These are phyloP conservation scores for Caenorhabditis sp. DNA, from an alignment of 2,888 invertebrate species.

Conservation along the genomic window DNA sequence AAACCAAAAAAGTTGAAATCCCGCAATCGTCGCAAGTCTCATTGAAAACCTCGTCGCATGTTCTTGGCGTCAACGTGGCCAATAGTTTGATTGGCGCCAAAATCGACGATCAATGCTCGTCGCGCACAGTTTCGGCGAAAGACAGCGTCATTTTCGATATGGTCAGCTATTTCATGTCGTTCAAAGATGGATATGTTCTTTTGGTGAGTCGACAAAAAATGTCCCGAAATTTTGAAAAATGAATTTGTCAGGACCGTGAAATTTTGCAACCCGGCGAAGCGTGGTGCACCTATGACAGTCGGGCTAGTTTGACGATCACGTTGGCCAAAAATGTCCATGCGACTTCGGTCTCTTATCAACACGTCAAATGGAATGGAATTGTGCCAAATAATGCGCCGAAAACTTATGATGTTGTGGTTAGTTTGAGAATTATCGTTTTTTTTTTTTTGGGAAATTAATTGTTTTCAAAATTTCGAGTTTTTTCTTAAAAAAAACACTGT, in stretches of 20 bases:
- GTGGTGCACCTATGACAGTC: slow-evolving; percentile 18
- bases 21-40: neutral
- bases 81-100: slow-evolving; percentile 36
- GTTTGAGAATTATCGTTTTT: too few relatives aligned
- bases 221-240: neutral
- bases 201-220: slow-evolving; percentile 7
- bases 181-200: slow-evolving; percentile 30
- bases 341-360: slow-evolving; percentile 21
- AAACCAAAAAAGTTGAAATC: neutral
- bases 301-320: slow-evolving; percentile 1
- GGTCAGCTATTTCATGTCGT: slow-evolving; percentile 27
- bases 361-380: slow-evolving; percentile 21
- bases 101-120: slow-evolving; percentile 29
- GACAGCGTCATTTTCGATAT: slow-evolving; percentile 27
- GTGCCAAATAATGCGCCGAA: slow-evolving; percentile 23
- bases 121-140: slow-evolving; percentile 28
- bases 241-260: slow-evolving; percentile 19
- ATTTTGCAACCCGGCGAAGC: slow-evolving; percentile 33
- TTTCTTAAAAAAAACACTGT: neutral
- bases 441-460: slow-evolving; percentile 18
- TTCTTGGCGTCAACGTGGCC: slow-evolving; percentile 25
- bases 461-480: too few relatives aligned
- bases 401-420: slow-evolving; percentile 22
- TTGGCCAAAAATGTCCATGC: slow-evolving; percentile 10
- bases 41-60: neutral